Conservation (phyloP, 2,113 vertebrate species). For the Melanostigma gelatinosum region DNA sequence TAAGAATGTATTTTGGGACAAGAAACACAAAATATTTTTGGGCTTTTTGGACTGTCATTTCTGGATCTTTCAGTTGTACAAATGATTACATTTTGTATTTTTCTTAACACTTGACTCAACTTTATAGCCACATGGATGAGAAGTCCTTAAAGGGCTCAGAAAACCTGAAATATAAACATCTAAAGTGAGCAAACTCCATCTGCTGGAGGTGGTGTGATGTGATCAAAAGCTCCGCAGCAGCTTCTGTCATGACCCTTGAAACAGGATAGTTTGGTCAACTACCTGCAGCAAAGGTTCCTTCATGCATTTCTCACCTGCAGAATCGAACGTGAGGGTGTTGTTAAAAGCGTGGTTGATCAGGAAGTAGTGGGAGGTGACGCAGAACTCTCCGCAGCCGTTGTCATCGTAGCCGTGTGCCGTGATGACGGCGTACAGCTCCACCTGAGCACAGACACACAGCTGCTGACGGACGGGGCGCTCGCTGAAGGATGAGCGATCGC, state of each 20-base stretch:
- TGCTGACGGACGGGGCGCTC: not conserved
- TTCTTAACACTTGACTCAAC: not conserved
- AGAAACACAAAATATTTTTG: too few relatives aligned
- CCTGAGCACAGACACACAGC: conserved; percentile 59
- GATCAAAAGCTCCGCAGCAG: not conserved
- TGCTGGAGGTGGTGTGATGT: not conserved
- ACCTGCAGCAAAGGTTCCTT: not conserved
- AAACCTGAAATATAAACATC: not conserved
- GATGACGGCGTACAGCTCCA: conserved; percentile 84
- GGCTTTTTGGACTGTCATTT: not conserved
- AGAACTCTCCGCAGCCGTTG: conserved; percentile 83
- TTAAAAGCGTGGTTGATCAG: conserved; percentile 76
- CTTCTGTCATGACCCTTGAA: not conserved
- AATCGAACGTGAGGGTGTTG: conserved; percentile 77
- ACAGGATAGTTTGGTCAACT: not conserved
- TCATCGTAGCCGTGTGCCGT: conserved; percentile 85
- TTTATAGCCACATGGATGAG: not conserved
- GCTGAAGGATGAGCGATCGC: accelerated
- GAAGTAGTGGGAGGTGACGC: conserved; percentile 86
- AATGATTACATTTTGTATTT: not conserved
- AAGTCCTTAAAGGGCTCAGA: not conserved
- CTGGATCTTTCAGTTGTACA: not conserved
- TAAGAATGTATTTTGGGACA: too few relatives aligned
- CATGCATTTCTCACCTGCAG: conserved; percentile 75
- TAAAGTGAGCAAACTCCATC: not conserved